Percentiles rank a stretch among this genome's conserved stretches.
phyloP scores from a whole-genome alignment of 1,140 invertebrate genomes.

The Lordiphosa collinella region DNA sequence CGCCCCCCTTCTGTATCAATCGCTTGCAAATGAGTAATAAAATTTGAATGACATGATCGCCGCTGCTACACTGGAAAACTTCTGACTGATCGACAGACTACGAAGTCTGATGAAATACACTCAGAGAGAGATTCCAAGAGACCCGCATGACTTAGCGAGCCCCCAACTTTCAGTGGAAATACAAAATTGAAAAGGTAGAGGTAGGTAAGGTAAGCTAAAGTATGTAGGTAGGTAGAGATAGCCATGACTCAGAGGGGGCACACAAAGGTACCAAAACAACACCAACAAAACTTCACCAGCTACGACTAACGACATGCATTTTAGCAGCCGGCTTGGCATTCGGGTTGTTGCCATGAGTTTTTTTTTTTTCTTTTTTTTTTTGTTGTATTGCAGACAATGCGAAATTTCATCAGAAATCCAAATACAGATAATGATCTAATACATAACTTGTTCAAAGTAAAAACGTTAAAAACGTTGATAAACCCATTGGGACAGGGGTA shows the following conservation, averaged over 20 bases:
- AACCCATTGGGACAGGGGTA: conserved; percentile 27
- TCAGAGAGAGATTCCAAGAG: conserved; percentile 47
- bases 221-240: neutral
- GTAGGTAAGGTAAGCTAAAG: conserved; percentile 9
- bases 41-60: conserved; percentile 40
- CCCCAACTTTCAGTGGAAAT: conserved; percentile 60
- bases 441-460: conserved; percentile 72
- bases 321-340: conserved; percentile 21
- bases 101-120: conserved; percentile 59
- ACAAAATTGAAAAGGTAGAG: conserved; percentile 35
- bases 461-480: conserved; percentile 62
- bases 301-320: conserved; percentile 24
- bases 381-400: conserved; percentile 62
- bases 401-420: conserved; percentile 78
- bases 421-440: conserved; percentile 78
- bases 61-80: conserved; percentile 1
- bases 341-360: conserved; percentile 17
- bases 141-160: conserved; percentile 44
- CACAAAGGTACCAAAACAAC: neutral
- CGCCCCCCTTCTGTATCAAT: conserved; percentile 14
- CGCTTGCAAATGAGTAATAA: conserved; percentile 32
- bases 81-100: conserved; percentile 26
- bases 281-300: neutral
- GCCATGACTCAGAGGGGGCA: neutral
- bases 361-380: conserved; percentile 7